Base-by-base conservation (phyloP, 2,797 vertebrate genomes). In the Falco cherrug region DNA sequence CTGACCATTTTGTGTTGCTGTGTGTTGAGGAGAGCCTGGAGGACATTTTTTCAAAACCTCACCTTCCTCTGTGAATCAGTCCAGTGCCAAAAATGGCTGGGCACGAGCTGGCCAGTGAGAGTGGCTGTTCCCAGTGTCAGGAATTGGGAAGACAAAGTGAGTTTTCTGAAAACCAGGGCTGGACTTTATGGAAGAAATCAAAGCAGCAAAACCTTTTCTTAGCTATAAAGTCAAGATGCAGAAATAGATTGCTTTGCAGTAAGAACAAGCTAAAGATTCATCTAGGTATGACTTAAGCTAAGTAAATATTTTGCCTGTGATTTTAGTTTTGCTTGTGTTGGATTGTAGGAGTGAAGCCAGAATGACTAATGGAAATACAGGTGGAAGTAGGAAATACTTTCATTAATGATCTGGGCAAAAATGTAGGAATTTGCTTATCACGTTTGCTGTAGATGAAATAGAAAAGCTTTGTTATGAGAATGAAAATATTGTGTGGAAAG, bases 311-410 rank as follows among this genome's bases (percentile, higher is more conserved):
- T 91, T 91, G 39, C 45, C 41, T 41, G 13, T 90, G 45, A 61
- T 94, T 93, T 92, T 71, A 64, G 35, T 71, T 81, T 87, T 91
- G 33, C 19, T 86, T 93, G 31, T 96, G 67, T 90, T 91, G 78
- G 48, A 77, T 89, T 0, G 8, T 31, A 59, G 69, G 87, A 96
- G 39, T 64, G 87, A 96, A 92, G 84, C 87, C 82, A 90, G 73
- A 59, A 57, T 94, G 95, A 93, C 75, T 96, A 87, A 92, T 92
- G 91, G 84, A 91, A 96, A 76, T 78, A 84, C 71, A 92, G 61
- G 35, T 94, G 87, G n/a, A 95, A 92, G 65, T 51, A 0, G 12
- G 53, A 96, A 96, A 93, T 95, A 81, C 88, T 96, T 93, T 89
- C 29, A 22, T 84, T 91, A 86, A 33, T 81, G 29, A 75, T 74